These are phyloP conservation scores for Nomada ruficornis DNA, from an alignment of 2,888 invertebrate species.

Conservation along the genomic window DNA sequence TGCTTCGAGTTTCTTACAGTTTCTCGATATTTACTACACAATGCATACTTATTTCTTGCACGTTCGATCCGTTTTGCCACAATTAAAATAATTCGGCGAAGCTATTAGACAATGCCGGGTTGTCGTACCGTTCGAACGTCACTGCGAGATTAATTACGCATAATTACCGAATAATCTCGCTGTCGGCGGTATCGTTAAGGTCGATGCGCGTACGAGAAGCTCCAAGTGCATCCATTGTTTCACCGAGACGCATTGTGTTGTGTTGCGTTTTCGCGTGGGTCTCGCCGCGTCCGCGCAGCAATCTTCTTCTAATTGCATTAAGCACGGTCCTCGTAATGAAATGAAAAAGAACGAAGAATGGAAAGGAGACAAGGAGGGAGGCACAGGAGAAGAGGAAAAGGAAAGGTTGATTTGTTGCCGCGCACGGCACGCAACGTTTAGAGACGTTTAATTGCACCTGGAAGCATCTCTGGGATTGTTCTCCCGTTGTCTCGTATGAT, in stretches of 20 bases:
- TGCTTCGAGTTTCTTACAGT: too few species aligned
- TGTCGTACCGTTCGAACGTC: constrained; percentile 35
- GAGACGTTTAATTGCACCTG: constrained; percentile 59
- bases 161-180: constrained; percentile 79
- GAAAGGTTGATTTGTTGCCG: constrained; percentile 46
- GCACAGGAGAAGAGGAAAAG: neutral
- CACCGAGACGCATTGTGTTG: constrained; percentile 49
- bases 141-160: constrained; percentile 78
- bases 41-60: too few species aligned
- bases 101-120: constrained; percentile 16
- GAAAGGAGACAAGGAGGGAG: neutral
- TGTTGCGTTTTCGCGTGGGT: constrained; percentile 43
- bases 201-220: constrained; percentile 43
- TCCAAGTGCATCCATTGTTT: constrained; percentile 57
- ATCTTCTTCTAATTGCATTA: constrained; percentile 60
- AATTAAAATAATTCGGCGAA: neutral
- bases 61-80: neutral
- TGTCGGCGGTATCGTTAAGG: constrained; percentile 74
- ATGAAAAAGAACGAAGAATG: neutral
- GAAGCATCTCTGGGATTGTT: constrained; percentile 41
- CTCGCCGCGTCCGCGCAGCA: constrained; percentile 23
- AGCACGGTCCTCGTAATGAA: constrained; percentile 36
- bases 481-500: constrained; percentile 32
- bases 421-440: constrained; percentile 45
- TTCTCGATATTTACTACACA: too few species aligned